Evolutionary conservation across 2,113 vertebrate species (phyloP).

Genomic region (Sturnus vulgaris): DNA sequence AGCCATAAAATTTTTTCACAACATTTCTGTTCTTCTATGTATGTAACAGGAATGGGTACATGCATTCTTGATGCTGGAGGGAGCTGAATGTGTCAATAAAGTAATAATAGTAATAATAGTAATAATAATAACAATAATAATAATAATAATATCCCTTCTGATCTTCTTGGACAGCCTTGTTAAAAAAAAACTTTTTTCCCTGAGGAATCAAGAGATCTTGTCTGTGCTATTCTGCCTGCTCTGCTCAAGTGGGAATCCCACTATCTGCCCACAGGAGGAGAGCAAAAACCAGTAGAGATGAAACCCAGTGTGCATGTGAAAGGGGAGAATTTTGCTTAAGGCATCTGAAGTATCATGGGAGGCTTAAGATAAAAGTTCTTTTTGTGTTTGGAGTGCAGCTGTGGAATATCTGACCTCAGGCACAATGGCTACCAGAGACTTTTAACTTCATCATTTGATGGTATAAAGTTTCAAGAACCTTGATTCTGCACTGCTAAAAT

Average conservation of each 20-base stretch:
- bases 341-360: background rate
- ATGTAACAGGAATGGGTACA: background rate
- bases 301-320: background rate
- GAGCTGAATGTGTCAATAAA: background rate
- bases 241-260: background rate
- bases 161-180: background rate
- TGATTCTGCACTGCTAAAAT: background rate
- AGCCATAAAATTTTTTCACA: background rate
- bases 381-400: conserved; percentile 60
- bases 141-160: background rate
- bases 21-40: background rate
- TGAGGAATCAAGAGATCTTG: background rate
- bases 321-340: conserved; percentile 33
- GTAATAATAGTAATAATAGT: background rate
- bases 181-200: background rate
- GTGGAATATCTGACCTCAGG: conserved; percentile 52
- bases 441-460: background rate
- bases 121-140: background rate
- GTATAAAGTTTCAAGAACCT: conserved; percentile 54
- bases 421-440: conserved; percentile 8
- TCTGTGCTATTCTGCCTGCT: background rate
- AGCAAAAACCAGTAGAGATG: background rate
- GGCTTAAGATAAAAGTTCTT: conserved; percentile 53
- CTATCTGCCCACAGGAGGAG: background rate
- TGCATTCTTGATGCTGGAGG: background rate